Percentiles rank a stretch among this genome's conserved stretches.
Evolutionary conservation across 1,140 invertebrate genomes (phyloP).

Genomic region (Pissodes strobi): DNA sequence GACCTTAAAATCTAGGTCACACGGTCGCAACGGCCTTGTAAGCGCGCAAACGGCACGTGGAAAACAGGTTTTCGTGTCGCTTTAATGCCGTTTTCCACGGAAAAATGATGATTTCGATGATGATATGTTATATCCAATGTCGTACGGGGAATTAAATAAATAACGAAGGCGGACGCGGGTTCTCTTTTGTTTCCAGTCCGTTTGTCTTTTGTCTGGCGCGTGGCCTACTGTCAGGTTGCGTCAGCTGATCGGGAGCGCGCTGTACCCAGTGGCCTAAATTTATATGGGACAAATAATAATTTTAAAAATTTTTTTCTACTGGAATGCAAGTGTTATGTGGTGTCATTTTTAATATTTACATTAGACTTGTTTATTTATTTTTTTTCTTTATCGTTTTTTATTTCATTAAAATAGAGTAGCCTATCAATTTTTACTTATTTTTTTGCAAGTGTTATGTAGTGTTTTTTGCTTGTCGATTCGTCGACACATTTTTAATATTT

Average conservation of each 20-base stretch:
- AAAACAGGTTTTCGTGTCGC: constrained; percentile 28
- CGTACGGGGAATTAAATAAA: neutral
- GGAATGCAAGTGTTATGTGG: too few relatives aligned
- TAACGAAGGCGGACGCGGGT: neutral
- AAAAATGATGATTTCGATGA: neutral
- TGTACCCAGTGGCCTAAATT: too few relatives aligned
- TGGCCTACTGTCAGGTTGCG: constrained; percentile 9
- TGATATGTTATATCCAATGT: neutral
- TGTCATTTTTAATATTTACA: too few relatives aligned
- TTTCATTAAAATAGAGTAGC: too few relatives aligned
- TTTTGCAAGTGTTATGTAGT: too few relatives aligned
- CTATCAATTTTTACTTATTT: too few relatives aligned
- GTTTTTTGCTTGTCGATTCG: too few relatives aligned
- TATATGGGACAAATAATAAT: too few relatives aligned
- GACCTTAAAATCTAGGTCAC: constrained; percentile 37
- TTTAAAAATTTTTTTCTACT: too few relatives aligned
- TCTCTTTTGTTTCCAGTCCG: neutral
- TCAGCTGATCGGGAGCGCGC: constrained; percentile 19
- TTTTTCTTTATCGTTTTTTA: too few relatives aligned
- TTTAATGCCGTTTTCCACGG: constrained; percentile 6
- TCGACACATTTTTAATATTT: too few relatives aligned
- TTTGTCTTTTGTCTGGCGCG: constrained; percentile 17
- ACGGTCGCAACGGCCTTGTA: constrained; percentile 34
- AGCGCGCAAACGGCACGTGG: constrained; percentile 27
- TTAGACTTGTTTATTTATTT: too few relatives aligned